Evolutionary conservation across 2,113 vertebrate genomes (phyloP), one percentile per base, ranked within the genome.

Genomic region (Chlorodrepanis virens): DNA sequence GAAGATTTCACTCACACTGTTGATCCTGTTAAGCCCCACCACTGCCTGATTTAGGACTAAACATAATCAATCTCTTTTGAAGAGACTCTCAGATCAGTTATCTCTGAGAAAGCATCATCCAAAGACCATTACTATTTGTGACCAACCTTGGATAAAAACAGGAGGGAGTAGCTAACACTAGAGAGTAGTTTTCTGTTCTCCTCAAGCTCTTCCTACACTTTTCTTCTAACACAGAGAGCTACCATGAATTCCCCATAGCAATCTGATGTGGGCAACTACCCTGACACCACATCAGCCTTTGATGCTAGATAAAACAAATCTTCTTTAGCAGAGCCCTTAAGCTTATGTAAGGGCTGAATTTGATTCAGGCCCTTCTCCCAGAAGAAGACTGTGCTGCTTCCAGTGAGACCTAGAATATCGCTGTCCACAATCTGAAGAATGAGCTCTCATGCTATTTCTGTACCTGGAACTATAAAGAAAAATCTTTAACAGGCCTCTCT

Each of bases 141-240:
- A 91, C 6, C 11, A 78, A 64, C 2, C 9, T 29, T 35, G 74
- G 64, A 77, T 37, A 64, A 69, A 76, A 72, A 23, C 2, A 8
- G 1, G 5, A 54, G 39, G 3, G 9, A 1, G 0, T 0, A 87
- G 45, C 27, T 49, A 90, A 50, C 20, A 57, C 19, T 13, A 87
- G 13, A 75, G 13, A 86, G 7, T 2, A 33, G 9, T 54, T 44
- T 88, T 77, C 47, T 67, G 54, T 12, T 40, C 25, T 78, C 35
- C 33, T 78, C 42, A 23, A 83, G 37, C 40, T 78, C 44, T 56
- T 75, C 6, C 20, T 44, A 57, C 16, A 29, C 9, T 50, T 65
- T 54, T 45, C n/a, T 74, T 49, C 40, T 64, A 88, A 86, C 18
- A 54, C 10, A 37, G 13, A 65, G 27, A 45, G 71, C 79, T 82